A percentile compares a stretch with the other conserved stretches of the same genome.
Conservation (phyloP, 2,113 vertebrate species). For the Paedocypris sp. region DNA sequence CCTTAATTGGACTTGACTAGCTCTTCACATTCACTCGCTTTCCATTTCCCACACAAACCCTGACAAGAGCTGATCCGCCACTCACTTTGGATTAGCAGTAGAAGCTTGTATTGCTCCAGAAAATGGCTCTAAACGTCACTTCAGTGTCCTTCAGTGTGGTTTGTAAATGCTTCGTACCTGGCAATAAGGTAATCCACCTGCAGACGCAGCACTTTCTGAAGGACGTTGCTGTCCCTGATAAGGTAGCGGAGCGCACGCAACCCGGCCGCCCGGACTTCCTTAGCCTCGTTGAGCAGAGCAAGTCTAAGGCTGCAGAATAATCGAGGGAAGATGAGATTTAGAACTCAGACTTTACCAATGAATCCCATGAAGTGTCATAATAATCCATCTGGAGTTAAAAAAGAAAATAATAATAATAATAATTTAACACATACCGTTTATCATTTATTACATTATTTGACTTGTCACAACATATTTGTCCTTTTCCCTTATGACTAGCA, state of each 20-base stretch:
- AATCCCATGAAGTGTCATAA: too few relatives aligned
- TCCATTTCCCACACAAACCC: neutral
- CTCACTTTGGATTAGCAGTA: constrained; percentile 26
- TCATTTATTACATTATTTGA: too few relatives aligned
- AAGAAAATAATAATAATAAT: too few relatives aligned
- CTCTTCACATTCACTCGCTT: neutral
- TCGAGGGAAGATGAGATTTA: too few relatives aligned
- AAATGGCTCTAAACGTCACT: too few relatives aligned
- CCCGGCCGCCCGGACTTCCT: constrained; percentile 94
- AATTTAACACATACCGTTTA: too few relatives aligned
- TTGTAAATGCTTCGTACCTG: constrained; percentile 52
- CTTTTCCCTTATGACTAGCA: too few relatives aligned
- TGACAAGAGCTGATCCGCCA: constrained; percentile 18
- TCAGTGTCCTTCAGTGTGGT: too few relatives aligned
- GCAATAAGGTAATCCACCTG: constrained; percentile 97
- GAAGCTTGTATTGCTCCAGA: neutral
- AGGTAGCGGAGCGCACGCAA: constrained; percentile 91
- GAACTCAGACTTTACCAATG: neutral
- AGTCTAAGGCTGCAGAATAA: constrained; percentile 71
- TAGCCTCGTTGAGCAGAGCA: constrained; percentile 93
- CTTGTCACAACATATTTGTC: too few relatives aligned
- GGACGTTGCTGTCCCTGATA: constrained; percentile 80
- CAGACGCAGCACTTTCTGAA: constrained; percentile 89
- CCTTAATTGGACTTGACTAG: constrained; percentile 14
- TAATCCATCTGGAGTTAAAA: too few relatives aligned